Evolutionary conservation across 2,888 invertebrate species (phyloP), one percentile per base, ranked within the genome.

Genomic region (Lottia gigantea): DNA sequence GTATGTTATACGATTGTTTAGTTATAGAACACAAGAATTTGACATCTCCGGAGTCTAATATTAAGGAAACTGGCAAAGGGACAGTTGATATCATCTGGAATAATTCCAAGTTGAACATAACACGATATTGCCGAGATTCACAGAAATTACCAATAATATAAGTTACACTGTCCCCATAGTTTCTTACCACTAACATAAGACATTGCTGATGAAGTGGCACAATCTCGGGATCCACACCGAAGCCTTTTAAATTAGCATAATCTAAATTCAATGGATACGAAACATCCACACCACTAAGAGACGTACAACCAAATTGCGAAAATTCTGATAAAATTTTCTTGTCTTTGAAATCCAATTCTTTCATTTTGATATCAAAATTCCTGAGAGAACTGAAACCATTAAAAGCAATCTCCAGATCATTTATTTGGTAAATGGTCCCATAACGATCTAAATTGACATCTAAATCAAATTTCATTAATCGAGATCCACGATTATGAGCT

Each of bases 121-220:
- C 66, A 46, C 67, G 64, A 64, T 71, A 71, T 11, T 26, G 63
- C 15, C 71, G 55, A 31, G 64, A 66, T 8, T 46, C n/a, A 49
- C 71, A 71, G 26, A 67, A 55, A 64, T 71, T 71, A 64, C 67
- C 66, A n/a, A 64, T 46, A 45, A 67, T 55, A 49, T 67, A 66
- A 61, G 67, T 67, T n/a, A 71, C 26, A 25, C 71, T 67, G 71
- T 71, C 67, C n/a, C 67, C 67, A 40, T 64, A 64, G 16, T 71
- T 67, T 7, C 71, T 31, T 12, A 67, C 55, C 15, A 71, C 12
- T 26, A 71, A 31, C 46, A 64, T 67, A n/a, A 71, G 67, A 15
- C 71, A 71, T 46, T 64, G 49, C 61, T 71, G 67, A 55, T 71
- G 71, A 45, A 71, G 46, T 31, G 62, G 66, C 15, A 49, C 40